phyloP scores from a whole-genome alignment of 2,797 vertebrate species.

The Rhadinocentrus ornatus region DNA sequence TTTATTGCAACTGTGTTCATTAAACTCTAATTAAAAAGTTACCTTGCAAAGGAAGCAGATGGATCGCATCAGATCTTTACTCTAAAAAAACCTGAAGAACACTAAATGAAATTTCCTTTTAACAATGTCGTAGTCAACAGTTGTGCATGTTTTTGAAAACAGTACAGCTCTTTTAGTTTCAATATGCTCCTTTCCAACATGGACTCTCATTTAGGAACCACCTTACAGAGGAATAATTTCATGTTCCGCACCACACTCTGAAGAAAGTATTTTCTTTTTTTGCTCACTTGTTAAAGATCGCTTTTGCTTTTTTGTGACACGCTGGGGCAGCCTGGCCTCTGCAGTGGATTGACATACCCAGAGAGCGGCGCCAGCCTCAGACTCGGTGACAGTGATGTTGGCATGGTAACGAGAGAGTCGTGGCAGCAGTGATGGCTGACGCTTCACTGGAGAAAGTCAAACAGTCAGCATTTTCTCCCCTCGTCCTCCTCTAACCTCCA shows the following conservation, averaged over 20 bases:
- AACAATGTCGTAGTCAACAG: too few relatives aligned
- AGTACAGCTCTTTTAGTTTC: too few relatives aligned
- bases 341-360: conserved; percentile 52
- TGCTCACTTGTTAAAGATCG: neutral
- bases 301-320: neutral
- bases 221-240: neutral
- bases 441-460: conserved; percentile 41
- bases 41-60: neutral
- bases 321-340: conserved; percentile 9
- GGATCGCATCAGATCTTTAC: too few relatives aligned
- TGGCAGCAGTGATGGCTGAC: conserved; percentile 59
- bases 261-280: neutral
- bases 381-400: conserved; percentile 48
- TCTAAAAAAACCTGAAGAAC: too few relatives aligned
- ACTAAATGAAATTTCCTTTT: too few relatives aligned
- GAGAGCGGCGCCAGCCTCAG: conserved; percentile 55
- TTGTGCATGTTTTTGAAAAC: neutral
- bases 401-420: conserved; percentile 63
- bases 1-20: neutral
- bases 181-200: neutral
- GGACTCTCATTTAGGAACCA: neutral
- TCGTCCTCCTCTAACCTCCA: conserved; percentile 59
- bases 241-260: neutral
- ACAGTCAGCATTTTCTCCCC: conserved; percentile 73
- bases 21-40: neutral